Evolutionary conservation across 2,113 vertebrate genomes (phyloP).

Genomic region (Lates calcarifer): DNA sequence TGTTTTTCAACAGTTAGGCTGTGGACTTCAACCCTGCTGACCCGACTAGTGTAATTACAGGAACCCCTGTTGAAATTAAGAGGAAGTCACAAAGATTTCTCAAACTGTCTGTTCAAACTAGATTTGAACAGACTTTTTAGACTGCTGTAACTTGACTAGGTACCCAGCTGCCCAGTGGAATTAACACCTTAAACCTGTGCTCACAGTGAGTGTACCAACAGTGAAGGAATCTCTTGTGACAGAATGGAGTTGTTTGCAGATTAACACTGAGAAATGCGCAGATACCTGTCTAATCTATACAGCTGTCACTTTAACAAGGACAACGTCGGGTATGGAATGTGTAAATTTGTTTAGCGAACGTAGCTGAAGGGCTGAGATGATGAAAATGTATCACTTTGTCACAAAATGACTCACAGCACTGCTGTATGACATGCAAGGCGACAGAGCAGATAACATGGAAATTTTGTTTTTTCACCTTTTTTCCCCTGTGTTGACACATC

Average conservation of each 20-base stretch:
- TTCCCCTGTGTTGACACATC: not conserved
- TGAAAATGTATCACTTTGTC: not conserved
- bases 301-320: not conserved
- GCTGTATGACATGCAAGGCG: not conserved
- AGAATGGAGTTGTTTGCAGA: not conserved
- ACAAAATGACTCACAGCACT: not conserved
- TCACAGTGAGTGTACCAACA: no score
- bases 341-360: no score
- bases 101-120: no score
- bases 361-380: not conserved
- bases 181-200: not conserved
- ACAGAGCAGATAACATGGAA: not conserved
- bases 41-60: not conserved
- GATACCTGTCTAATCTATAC: not conserved
- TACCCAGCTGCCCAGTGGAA: not conserved
- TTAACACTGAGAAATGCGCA: not conserved
- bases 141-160: not conserved
- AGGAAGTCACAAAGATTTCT: slow-evolving; percentile 23
- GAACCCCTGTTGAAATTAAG: not conserved
- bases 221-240: not conserved
- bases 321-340: not conserved
- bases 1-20: not conserved
- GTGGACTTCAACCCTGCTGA: not conserved
- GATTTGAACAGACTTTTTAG: no score
- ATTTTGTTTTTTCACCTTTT: no score